Percentiles rank a stretch among this genome's conserved stretches.
Evolutionary conservation across 1,140 invertebrate species (phyloP).

Genomic region (Drosophila arizonae): DNA sequence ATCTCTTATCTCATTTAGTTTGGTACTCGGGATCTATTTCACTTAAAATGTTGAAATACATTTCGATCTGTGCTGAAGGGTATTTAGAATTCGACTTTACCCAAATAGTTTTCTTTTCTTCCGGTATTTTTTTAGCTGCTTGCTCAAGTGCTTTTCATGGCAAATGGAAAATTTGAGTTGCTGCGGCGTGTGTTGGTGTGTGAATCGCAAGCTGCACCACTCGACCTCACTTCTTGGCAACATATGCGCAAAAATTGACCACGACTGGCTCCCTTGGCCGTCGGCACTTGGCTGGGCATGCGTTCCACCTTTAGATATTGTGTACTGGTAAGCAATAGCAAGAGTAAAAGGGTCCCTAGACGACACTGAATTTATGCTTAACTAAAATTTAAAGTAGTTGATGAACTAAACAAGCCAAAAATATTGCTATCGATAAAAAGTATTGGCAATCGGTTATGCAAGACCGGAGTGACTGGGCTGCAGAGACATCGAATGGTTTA

Average conservation of each 20-base stretch:
- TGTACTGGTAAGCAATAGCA: background rate
- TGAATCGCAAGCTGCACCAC: conserved; percentile 50
- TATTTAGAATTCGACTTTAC: conserved; percentile 1
- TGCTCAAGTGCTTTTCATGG: conserved; percentile 59
- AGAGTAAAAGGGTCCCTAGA: background rate
- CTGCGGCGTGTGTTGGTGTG: conserved; percentile 28
- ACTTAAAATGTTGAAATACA: too few relatives aligned
- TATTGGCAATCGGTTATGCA: too few relatives aligned
- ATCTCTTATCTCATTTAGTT: too few relatives aligned
- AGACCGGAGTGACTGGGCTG: too few relatives aligned
- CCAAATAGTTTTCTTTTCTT: background rate
- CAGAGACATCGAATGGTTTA: too few relatives aligned
- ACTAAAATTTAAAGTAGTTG: background rate
- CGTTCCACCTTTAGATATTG: conserved; percentile 20
- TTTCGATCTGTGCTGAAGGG: background rate
- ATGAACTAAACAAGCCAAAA: background rate
- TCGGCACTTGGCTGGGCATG: conserved; percentile 21
- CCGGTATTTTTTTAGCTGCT: conserved; percentile 38
- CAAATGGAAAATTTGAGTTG: conserved; percentile 61
- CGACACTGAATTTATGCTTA: too few relatives aligned
- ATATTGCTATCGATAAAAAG: too few relatives aligned
- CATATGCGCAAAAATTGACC: conserved; percentile 76
- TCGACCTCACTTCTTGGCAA: conserved; percentile 63
- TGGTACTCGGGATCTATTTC: background rate
- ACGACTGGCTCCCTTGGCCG: conserved; percentile 31